Base-by-base conservation (phyloP, 53 echinoderm and acorn worm species). In the Antedon mediterranea region DNA sequence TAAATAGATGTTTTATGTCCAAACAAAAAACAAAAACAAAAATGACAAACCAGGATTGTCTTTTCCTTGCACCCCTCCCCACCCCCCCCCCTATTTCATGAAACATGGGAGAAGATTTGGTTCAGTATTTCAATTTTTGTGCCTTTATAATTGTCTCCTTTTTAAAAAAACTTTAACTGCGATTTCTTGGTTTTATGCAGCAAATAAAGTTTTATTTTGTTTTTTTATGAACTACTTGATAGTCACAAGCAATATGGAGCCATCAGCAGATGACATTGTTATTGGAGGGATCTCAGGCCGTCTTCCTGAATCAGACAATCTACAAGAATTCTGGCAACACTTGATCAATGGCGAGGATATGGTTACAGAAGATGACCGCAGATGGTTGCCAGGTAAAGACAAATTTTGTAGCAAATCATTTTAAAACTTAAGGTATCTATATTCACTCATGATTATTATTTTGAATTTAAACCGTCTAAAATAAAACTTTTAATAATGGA, bases 291-390 rank as follows among this genome's bases (percentile, higher is more conserved):
- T 90, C 71, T 87, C 87, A 27, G 87, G 90, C 28, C 82, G 90
- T 31, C 78, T 90, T 26, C 90, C 90, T 42, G 90, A 90, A 72
- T 88, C 90, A 2, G 88, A 88, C 71, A 88, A 87, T 73, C 73
- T 90, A 31, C 74, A 88, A 34, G 90, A 90, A 71, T 90, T 90
- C 80, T 90, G 87, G 87, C 80, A 90, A 31, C 90, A 90, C 83
- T 82, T 90, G 15, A 87, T 90, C 31, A 83, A 88, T 78, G 83
- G 82, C 57, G 90, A 90, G 29, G 85, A 90, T 70, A 74, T 90
- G 78, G 88, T 85, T 73, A 90, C 90, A 18, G 77, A 78, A 26
- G 90, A 90, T 72, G 80, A 82, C 78, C 79, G 90, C 73, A 79
- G 90, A 85, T 90, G 90, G 90, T 87, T 88, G 78, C 87, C 87